Evolutionary conservation across 2,797 vertebrate species (phyloP), one percentile per base, ranked within the genome.

Genomic region (Acanthopagrus latus): DNA sequence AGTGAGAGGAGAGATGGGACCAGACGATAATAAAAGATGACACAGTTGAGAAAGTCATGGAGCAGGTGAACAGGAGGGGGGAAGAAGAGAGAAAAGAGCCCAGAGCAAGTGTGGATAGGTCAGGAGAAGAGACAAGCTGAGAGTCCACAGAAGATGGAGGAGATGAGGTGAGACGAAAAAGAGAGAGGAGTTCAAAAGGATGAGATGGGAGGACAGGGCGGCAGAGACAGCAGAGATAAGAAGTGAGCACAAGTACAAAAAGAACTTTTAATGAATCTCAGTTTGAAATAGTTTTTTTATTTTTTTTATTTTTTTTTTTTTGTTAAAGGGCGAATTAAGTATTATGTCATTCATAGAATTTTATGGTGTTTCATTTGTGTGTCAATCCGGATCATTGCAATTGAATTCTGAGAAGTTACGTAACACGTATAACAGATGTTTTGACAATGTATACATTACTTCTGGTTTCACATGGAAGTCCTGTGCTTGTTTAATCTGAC

Each of bases 1-100:
- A 54, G 7, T 1, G 23, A 33, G 55, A 78, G 11, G 52, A 65
- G 54, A 60, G 63, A 76, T 17, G 58, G 64, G 41, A 58, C 17
- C 5, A 58, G 43, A 71, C 83, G 57, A 81, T 56, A 86, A 72
- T 76, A 76, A 83, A 77, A 85, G 52, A 77, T 73, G 70, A 82
- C 55, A 72, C 29, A 23, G 29, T 33, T 14, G 23, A 78, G 33
- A 20, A 29, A 43, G 64, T 64, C 41, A 20, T 8, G 9, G 58
- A 27, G 66, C 13, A 41, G 50, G 25, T 27, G 43, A 78, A 54
- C 12, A 25, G 1, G 21, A 20, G 23, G 5, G 29, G 16, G 7
- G 10, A 43, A 21, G 20, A 50, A 27, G 41, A 67, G 52, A 18
- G 27, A 14, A 74, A 58, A 67, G 58, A 71, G 74, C 25, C 18